Conservation (phyloP, 2,113 vertebrate species). For the Paratilapia polleni region DNA sequence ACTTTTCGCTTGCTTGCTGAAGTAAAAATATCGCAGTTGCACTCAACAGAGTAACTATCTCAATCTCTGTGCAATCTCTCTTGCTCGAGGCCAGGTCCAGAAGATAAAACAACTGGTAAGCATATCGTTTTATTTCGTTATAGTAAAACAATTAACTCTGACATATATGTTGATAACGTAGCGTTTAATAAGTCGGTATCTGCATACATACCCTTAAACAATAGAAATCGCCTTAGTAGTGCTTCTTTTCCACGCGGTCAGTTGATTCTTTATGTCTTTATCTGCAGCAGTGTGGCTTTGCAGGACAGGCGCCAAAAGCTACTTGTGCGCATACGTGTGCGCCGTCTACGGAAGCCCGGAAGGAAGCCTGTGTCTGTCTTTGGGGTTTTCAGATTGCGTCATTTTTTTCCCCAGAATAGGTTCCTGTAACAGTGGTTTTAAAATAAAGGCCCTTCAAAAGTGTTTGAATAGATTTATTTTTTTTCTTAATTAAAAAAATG, state of each 20-base stretch:
- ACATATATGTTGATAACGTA: neutral
- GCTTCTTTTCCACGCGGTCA: constrained; percentile 49
- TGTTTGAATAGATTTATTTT: neutral
- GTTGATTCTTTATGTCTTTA: constrained; percentile 5
- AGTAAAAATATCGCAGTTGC: neutral
- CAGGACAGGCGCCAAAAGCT: constrained; percentile 57
- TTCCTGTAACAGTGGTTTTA: neutral
- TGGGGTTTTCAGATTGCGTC: neutral
- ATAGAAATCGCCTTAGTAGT: neutral
- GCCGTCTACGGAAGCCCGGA: constrained; percentile 52
- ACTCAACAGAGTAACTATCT: neutral
- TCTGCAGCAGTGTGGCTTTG: neutral
- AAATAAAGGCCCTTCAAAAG: neutral
- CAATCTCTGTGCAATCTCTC: neutral
- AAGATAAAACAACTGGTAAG: neutral
- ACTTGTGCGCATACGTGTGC: neutral
- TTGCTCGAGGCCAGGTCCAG: neutral
- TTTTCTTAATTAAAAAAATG: constrained; percentile 39
- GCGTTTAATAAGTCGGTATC: neutral
- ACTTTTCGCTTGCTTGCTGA: neutral
- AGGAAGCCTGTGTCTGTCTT: neutral
- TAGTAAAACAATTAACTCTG: neutral
- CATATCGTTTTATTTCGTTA: neutral
- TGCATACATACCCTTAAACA: constrained; percentile 35
- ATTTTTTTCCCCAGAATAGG: neutral